Evolutionary conservation across 2,797 vertebrate genomes (phyloP), one percentile per base, ranked within the genome.

Genomic region (Hephaestus fuliginosus): DNA sequence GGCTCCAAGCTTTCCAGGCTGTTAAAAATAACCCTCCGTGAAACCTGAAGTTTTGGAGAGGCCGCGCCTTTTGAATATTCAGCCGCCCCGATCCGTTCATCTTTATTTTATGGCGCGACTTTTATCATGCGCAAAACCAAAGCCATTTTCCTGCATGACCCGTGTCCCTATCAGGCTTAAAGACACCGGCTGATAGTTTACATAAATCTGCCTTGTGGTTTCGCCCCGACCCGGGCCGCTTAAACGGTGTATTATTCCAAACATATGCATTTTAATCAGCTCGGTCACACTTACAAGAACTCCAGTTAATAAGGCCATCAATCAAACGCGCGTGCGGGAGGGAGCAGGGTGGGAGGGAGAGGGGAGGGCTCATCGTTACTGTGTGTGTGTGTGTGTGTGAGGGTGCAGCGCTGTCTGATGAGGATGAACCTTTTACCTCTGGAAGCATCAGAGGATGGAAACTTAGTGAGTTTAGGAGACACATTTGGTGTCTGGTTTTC

Each of bases 211-310:
- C 86, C 83, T 85, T 62, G 84, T 90, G 82, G 64, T 92, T 93
- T 86, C 81, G 83, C 89, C 85, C 77, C 90, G 79, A 91, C 87
- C 87, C 89, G 93, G 89, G 96, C 88, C 96, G 96, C 96, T 97
- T 98, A 98, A 98, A 97, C 96, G 95, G 95, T 96, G 95, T 96
- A 97, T 99, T 98, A 98, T 97, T 97, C 97, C 97, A 97, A 98
- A 97, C 98, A 98, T 98, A 98, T 98, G 97, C 97, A 97, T 97
- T 95, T 97, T 97, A 98, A 99, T 98, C 97, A 98, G 96, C 96
- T 97, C 93, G 97, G 98, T 99, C 97, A 99, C 98, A 98, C 96
- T 97, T 98, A 99, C 98, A 98, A 98, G 97, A 98, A 97, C 97
- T 97, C 93, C 96, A 95, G 97, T 97, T 99, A 99, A 99, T 99